A percentile compares a stretch with the other conserved stretches of the same genome.
These are phyloP conservation scores for Ennomos quercinarius DNA, from an alignment of 2,888 invertebrate species.

Conservation along the genomic window DNA sequence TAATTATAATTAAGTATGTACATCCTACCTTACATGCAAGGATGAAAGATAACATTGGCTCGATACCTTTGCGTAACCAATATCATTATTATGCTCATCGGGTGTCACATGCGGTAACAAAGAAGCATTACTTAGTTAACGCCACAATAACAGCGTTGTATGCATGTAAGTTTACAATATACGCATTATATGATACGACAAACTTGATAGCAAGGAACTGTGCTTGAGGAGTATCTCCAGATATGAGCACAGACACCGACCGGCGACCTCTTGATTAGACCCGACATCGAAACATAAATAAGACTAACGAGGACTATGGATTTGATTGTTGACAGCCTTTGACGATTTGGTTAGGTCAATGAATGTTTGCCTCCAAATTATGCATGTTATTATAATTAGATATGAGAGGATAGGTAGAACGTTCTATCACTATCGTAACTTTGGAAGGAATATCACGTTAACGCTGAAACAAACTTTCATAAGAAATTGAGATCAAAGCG, in stretches of 20 bases:
- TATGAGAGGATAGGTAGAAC: background rate
- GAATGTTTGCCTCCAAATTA: slow-evolving; percentile 7
- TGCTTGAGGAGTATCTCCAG: slow-evolving; percentile 36
- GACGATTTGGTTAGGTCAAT: slow-evolving; percentile 7
- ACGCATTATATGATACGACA: background rate
- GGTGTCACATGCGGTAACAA: slow-evolving; percentile 55
- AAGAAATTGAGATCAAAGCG: no score
- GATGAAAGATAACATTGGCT: slow-evolving; percentile 50
- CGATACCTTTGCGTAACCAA: slow-evolving; percentile 56
- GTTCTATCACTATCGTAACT: no score
- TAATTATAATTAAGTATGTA: slow-evolving; percentile 6
- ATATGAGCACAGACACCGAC: slow-evolving; percentile 37
- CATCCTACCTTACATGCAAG: slow-evolving; percentile 28
- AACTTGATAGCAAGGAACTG: slow-evolving; percentile 29
- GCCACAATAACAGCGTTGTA: slow-evolving; percentile 25
- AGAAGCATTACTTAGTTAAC: slow-evolving; percentile 46
- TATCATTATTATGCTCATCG: slow-evolving; percentile 59
- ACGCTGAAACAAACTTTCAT: no score
- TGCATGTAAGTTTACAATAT: slow-evolving; percentile 26
- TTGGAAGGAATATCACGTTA: no score
- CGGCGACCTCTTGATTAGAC: slow-evolving; percentile 52
- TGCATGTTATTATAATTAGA: background rate
- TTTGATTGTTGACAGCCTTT: slow-evolving; percentile 23
- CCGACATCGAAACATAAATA: slow-evolving; percentile 40
- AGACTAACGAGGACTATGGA: slow-evolving; percentile 24